A percentile compares a stretch with the other conserved stretches of the same genome.
These are phyloP conservation scores for Sarcophaga subvicina DNA, from an alignment of 2,888 invertebrate species.

Conservation along the genomic window DNA sequence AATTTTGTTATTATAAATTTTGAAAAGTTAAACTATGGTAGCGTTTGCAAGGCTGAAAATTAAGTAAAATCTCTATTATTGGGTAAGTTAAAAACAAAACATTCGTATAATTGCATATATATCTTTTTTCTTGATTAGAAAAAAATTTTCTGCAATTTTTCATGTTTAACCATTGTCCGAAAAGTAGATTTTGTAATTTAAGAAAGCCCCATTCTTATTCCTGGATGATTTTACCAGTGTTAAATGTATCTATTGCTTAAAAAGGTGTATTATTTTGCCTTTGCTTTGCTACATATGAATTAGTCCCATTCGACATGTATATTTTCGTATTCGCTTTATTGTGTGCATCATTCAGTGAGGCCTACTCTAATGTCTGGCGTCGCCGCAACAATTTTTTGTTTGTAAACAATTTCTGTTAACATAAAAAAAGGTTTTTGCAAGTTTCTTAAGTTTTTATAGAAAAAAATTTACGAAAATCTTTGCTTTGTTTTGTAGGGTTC, in stretches of 20 bases:
- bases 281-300: neutral
- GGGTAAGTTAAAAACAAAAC: too few species aligned
- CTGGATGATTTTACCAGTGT: neutral
- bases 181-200: constrained; percentile 51
- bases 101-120: too few species aligned
- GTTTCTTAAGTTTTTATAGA: neutral
- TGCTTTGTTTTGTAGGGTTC: neutral
- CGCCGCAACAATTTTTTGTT: too few species aligned
- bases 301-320: neutral
- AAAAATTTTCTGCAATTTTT: constrained; percentile 62
- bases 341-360: neutral
- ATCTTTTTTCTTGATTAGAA: neutral
- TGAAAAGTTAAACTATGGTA: too few species aligned
- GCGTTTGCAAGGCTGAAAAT: too few species aligned
- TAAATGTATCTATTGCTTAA: constrained; percentile 9
- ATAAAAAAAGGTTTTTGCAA: neutral
- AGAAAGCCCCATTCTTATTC: constrained; percentile 10
- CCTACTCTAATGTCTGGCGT: neutral
- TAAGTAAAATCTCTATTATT: too few species aligned
- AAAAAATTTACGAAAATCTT: neutral
- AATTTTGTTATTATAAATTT: too few species aligned
- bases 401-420: too few species aligned
- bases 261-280: too few species aligned
- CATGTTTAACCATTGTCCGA: constrained; percentile 22
- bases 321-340: neutral